Evolutionary conservation across 2,797 vertebrate species (phyloP).

Genomic region (Peromyscus attwateri): DNA sequence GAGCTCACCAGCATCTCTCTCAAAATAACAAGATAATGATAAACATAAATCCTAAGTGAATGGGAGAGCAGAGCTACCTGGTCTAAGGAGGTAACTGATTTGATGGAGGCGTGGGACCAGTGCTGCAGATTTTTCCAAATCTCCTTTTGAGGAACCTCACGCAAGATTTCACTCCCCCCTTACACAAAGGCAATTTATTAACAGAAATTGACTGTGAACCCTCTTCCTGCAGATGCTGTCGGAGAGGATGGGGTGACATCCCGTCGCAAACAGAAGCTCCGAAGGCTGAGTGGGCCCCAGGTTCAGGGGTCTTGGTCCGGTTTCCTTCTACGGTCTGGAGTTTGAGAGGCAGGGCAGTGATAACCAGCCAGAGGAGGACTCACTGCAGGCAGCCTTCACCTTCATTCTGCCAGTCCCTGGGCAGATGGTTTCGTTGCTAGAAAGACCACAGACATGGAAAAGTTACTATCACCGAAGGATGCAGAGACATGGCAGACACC

Average conservation of each 20-base stretch:
- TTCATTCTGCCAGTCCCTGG: neutral
- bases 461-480: neutral
- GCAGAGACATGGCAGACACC: too few relatives aligned
- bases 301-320: neutral
- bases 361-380: neutral
- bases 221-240: neutral
- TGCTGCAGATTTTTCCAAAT: constrained; percentile 5
- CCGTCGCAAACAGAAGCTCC: neutral
- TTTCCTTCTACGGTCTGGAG: neutral
- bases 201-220: neutral
- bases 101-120: neutral
- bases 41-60: neutral
- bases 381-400: neutral
- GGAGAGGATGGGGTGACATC: neutral
- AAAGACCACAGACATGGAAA: neutral
- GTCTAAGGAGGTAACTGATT: neutral
- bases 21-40: neutral
- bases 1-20: too few relatives aligned
- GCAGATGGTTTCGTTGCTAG: neutral
- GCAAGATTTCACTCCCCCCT: neutral
- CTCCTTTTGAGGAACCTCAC: neutral
- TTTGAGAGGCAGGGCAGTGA: neutral
- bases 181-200: neutral
- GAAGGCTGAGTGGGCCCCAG: neutral
- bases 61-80: neutral